Conservation (phyloP, 2,888 invertebrate species). For the Xestia xanthographa region DNA sequence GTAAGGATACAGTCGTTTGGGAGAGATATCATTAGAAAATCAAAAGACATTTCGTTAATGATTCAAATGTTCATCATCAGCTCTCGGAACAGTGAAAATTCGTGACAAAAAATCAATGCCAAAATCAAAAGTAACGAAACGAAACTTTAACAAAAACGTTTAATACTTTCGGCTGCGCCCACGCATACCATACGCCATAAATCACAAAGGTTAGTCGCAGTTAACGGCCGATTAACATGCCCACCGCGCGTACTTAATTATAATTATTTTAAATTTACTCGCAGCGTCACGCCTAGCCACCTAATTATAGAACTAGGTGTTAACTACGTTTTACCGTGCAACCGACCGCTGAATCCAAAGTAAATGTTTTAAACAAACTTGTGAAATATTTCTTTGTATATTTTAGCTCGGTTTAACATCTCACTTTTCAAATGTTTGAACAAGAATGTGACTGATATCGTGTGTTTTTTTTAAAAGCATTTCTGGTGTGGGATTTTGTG, state of each 20-base stretch:
- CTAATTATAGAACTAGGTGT: conserved; percentile 69
- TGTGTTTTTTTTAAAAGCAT: no score
- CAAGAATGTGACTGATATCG: conserved; percentile 38
- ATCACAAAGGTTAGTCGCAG: conserved; percentile 59
- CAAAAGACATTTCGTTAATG: neutral
- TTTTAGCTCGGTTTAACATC: conserved; percentile 47
- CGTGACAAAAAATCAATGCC: neutral
- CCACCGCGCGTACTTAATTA: conserved; percentile 55
- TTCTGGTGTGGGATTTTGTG: no score
- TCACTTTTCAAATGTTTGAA: conserved; percentile 44
- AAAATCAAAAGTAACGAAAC: neutral
- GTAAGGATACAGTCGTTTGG: neutral
- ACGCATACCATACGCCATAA: conserved; percentile 52
- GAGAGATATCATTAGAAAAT: neutral
- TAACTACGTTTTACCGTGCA: conserved; percentile 47
- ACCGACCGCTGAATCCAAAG: conserved; percentile 32
- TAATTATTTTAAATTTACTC: conserved; percentile 71
- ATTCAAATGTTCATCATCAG: neutral
- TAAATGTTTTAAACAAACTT: conserved; percentile 42
- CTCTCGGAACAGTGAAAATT: neutral
- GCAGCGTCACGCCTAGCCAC: conserved; percentile 66
- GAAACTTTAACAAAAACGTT: conserved; percentile 16
- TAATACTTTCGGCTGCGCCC: conserved; percentile 29
- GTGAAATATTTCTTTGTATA: conserved; percentile 49
- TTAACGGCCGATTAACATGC: conserved; percentile 58